These are phyloP conservation scores for Willisornis vidua DNA, from an alignment of 2,113 vertebrate species.

Conservation along the genomic window DNA sequence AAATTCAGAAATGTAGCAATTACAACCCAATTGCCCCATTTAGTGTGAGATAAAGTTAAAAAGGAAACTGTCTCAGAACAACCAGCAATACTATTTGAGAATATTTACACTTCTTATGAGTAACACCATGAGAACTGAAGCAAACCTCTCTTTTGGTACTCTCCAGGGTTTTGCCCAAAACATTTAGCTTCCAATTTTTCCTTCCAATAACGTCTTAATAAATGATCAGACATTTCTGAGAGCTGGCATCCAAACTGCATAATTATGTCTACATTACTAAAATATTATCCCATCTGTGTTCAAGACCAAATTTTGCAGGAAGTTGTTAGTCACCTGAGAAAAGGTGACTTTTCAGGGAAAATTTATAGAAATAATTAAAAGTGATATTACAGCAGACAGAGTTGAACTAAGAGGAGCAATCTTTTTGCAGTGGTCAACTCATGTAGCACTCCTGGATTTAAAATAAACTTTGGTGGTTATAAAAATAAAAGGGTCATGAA, in stretches of 20 bases:
- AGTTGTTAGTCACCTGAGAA: slow-evolving; percentile 20
- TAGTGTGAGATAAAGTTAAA: background rate
- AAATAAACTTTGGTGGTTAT: background rate
- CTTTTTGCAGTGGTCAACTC: background rate
- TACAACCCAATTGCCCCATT: background rate
- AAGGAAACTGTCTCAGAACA: background rate
- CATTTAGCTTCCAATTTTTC: background rate
- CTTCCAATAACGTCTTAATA: slow-evolving; percentile 3
- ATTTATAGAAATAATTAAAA: background rate
- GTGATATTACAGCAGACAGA: background rate
- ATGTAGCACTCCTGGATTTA: background rate
- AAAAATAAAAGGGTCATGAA: background rate
- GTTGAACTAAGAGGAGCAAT: background rate
- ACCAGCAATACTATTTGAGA: background rate
- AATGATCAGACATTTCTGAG: background rate
- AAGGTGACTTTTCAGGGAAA: background rate
- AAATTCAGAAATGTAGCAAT: background rate
- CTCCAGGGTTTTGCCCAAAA: background rate
- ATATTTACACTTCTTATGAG: background rate
- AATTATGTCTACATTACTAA: slow-evolving; percentile 30
- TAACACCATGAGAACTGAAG: background rate
- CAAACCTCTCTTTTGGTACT: background rate
- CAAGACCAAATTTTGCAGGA: background rate
- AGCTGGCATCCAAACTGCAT: background rate
- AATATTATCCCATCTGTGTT: slow-evolving; percentile 29